Conservation (phyloP, 1,140 invertebrate genomes). For the Pantala flavescens region DNA sequence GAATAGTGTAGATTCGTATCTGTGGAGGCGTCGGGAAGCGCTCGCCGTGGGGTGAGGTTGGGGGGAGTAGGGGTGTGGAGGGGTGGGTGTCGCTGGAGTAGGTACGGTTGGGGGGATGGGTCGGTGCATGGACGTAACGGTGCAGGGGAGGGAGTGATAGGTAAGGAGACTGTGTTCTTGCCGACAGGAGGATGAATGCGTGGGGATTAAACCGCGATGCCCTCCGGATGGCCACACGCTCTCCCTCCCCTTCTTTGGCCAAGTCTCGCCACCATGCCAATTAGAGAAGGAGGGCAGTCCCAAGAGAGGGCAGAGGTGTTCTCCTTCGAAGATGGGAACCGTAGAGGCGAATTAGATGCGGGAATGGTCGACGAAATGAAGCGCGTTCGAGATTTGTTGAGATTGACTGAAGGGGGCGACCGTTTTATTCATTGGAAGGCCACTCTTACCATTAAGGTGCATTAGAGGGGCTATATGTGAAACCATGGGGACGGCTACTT, state of each 20-base stretch:
- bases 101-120: neutral
- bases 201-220: neutral
- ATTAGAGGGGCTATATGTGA: too few relatives aligned
- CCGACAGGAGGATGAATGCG: neutral
- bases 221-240: neutral
- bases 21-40: neutral
- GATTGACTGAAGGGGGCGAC: too few relatives aligned
- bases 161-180: neutral
- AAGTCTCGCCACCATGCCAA: neutral
- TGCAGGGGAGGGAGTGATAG: neutral
- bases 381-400: too few relatives aligned
- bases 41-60: neutral
- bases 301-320: neutral
- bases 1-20: neutral
- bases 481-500: too few relatives aligned
- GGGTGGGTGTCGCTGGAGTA: neutral
- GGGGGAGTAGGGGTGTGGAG: neutral
- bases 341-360: too few relatives aligned
- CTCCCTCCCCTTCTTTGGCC: neutral
- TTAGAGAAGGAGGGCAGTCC: neutral
- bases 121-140: neutral
- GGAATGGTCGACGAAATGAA: too few relatives aligned
- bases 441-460: too few relatives aligned
- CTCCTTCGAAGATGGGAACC: too few relatives aligned
- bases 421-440: too few relatives aligned